Evolutionary conservation across 2,888 invertebrate species (phyloP), one percentile per base, ranked within the genome.

Genomic region (Digitonthophagus gazella): DNA sequence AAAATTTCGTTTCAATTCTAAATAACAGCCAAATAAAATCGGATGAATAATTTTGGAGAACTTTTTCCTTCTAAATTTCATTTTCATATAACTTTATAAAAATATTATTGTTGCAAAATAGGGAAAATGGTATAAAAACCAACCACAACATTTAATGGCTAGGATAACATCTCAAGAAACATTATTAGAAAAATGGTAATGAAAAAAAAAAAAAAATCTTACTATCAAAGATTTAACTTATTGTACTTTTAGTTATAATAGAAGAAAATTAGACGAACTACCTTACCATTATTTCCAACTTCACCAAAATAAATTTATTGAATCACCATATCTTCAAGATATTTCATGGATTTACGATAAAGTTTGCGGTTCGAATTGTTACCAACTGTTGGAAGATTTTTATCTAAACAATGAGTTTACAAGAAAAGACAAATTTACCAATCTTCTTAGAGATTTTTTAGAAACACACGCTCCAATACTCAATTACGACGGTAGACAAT

Each of bases 271-370:
- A 71, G 92, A 92, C 80, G 95, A 95, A 82, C 85, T 95, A 64
- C 94, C 95, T 61, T 92, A 88, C 83, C 93, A 93, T 78, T 88
- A 90, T 79, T 87, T 90, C 80, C 87, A 89, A 75, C 81, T 90
- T 74, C 84, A 87, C 74, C 82, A 86, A 58, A 80, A 85, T 75
- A 80, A 85, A 76, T 87, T 90, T 74, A 87, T 92, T 68, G 86
- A 86, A 73, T 89, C 89, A 66, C 85, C 86, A 15, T 93, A 90
- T 79, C 88, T 95, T 79, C 90, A 90, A 67, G 90, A 93, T 78
- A 85, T 91, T 22, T 87, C 88, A 74, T 95, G 94, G 93, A 86
- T 95, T 55, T 88, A 89, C 76, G 90, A 92, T 75, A 95, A 95
- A 82, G 84, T 95, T 0, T 90, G 91, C 64, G 92, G 91, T 3